Base-by-base conservation (phyloP, 2,888 invertebrate species). In the Ditylenchus weischeri region DNA sequence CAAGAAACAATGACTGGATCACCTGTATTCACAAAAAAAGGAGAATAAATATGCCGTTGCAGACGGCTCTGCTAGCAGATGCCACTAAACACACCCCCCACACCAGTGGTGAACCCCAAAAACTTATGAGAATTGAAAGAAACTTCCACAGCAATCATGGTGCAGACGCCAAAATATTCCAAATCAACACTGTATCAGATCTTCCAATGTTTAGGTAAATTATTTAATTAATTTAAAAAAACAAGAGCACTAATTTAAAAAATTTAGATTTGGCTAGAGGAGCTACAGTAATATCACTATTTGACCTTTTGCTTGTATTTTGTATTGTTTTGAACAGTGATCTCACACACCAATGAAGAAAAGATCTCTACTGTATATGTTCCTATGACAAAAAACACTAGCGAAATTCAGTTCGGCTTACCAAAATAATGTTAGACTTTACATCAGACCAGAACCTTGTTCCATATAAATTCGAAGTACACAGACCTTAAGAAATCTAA, bases 161-260 rank as follows among this genome's bases (percentile, higher is more conserved):
- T 49, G 66, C 66, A 19, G 51, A 66, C 35, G 68, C 61, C n/a
- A 70, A 68, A 47, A 57, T 68, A 61, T 70, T 36, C 13, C 68
- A 68, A 8, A 69, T 69, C 23, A 63, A 58, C 6, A 65, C 48
- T 38, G 72, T 69, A 50, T 70, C 70, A 10, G 70, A 69, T 38
- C 65, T 69, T 13, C 70, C 70, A 21, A 69, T 69, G 70, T 69
- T 69, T 35, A 71, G 70, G 18, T 69, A 71, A 47, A 70, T 70
- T n/a, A 57, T 50, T 36, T 61, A n/a, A n/a, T 18, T 0, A 57
- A 57, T 43, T 43, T n/a, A 1, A 15, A 43, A 43, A 43, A 43
- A 13, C 3, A 43, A 13, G 15, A n/a, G n/a, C n/a, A n/a, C 43
- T 7, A 54, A 54, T 54, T 23, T 54, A 21, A 50, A n/a, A 50